These are phyloP conservation scores for Misgurnus anguillicaudatus DNA, from an alignment of 2,113 vertebrate species.

Conservation along the genomic window DNA sequence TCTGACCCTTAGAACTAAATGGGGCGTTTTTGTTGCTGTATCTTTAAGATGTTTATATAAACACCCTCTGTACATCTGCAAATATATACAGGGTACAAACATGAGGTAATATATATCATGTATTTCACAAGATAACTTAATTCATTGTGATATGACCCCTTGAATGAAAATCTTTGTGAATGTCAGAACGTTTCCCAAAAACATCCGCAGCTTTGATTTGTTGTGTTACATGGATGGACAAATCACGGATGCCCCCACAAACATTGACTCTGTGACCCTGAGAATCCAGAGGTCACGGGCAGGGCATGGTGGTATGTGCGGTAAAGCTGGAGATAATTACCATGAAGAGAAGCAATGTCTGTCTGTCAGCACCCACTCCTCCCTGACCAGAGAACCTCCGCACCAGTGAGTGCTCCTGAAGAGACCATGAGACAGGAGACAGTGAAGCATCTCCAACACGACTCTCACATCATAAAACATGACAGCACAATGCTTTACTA, in stretches of 20 bases:
- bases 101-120: no score
- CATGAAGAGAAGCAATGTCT: conserved; percentile 94
- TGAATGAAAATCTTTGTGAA: not conserved
- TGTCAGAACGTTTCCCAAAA: conserved; percentile 8
- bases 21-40: not conserved
- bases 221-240: conserved; percentile 44
- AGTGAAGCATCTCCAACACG: conserved; percentile 15
- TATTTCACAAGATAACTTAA: not conserved
- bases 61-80: not conserved
- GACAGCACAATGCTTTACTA: not conserved
- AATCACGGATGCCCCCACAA: conserved; percentile 44
- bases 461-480: conserved; percentile 32
- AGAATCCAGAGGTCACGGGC: conserved; percentile 27
- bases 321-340: conserved; percentile 71
- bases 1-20: no score
- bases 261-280: conserved; percentile 34
- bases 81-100: not conserved
- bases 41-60: not conserved
- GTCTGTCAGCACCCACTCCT: conserved; percentile 94
- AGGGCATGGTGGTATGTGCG: conserved; percentile 36
- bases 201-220: conserved; percentile 52
- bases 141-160: not conserved
- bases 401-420: conserved; percentile 89
- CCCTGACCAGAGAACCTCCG: conserved; percentile 93
- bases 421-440: conserved; percentile 19